These are phyloP conservation scores for Lanistes nyassanus DNA, from an alignment of 1,140 invertebrate genomes.

Conservation along the genomic window DNA sequence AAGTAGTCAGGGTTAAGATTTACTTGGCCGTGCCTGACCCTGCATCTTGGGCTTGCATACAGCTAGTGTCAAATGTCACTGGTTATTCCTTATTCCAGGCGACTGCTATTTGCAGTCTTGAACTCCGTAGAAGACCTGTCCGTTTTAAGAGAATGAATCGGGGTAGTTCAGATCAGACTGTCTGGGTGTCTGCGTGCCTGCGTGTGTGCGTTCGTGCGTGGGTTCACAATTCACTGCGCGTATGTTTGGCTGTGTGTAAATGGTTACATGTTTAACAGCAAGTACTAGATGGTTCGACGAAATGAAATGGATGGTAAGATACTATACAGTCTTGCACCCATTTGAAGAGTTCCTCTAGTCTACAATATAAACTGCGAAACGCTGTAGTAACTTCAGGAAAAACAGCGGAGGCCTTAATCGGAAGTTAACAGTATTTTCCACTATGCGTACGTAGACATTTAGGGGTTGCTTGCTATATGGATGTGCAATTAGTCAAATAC, in stretches of 20 bases:
- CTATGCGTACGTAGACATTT: too few species aligned
- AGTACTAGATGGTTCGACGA: background rate
- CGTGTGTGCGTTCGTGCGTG: slow-evolving; percentile 18
- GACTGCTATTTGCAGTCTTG: too few species aligned
- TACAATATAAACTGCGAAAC: background rate
- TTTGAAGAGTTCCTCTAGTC: background rate
- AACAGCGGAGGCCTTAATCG: too few species aligned
- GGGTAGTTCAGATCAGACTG: background rate
- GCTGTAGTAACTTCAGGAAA: too few species aligned
- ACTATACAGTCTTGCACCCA: background rate
- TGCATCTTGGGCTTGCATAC: background rate
- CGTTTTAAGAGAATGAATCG: too few species aligned
- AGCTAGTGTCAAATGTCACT: too few species aligned
- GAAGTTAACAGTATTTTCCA: too few species aligned
- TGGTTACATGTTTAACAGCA: background rate
- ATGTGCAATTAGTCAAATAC: too few species aligned
- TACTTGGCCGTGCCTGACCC: background rate
- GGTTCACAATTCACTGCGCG: background rate
- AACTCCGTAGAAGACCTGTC: too few species aligned
- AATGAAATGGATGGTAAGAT: background rate
- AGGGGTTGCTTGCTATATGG: too few species aligned
- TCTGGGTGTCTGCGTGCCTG: slow-evolving; percentile 7
- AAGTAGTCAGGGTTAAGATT: background rate
- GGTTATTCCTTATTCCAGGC: too few species aligned
- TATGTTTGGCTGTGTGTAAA: background rate